Evolutionary conservation across 2,113 vertebrate genomes (phyloP), one percentile per base, ranked within the genome.

Genomic region (Gopherus flavomarginatus): DNA sequence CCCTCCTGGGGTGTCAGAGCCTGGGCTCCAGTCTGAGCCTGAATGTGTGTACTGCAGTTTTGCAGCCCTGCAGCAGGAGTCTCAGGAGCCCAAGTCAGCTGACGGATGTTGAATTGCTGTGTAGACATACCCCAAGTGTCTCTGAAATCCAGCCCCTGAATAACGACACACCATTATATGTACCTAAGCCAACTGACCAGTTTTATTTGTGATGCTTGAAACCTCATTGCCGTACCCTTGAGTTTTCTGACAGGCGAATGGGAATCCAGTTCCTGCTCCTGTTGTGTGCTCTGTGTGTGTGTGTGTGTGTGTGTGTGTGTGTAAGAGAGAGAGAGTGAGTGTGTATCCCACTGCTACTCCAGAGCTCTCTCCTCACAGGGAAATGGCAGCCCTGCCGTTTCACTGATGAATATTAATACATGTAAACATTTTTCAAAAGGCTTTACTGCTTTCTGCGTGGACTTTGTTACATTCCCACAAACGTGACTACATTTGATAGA

Each of bases 401-500:
- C 87, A 57, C 95, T 52, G 88, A 94, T 56, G 98, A 96, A 98
- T 96, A 97, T 93, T 97, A 97, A 97, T 87, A 92, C 82, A 22
- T 85, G 84, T 96, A 97, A 98, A 98, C 94, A 96, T 96, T 97
- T 97, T 97, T 97, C 95, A 96, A 92, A 96, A 93, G 86, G 85
- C 83, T 81, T 97, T 96, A 89, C 86, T 88, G 97, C 97, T 98
- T 97, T 92, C 93, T 96, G 96, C 95, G 94, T 11, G 65, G 96
- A 96, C 96, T 97, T 97, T 96, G 97, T 98, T 98, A 96, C 95
- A 95, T 92, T 94, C 80, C 86, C 90, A 94, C 97, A 94, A 97
- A 97, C 96, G 95, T 97, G 96, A 96, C 96, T 96, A 77, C 79
- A 94, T 97, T 95, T 98, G 97, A 98, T 97, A 97, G 93, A 98